Percentiles rank a stretch among this genome's conserved stretches.
Evolutionary conservation across 2,888 invertebrate genomes (phyloP).

Genomic region (Archips crataeganus): DNA sequence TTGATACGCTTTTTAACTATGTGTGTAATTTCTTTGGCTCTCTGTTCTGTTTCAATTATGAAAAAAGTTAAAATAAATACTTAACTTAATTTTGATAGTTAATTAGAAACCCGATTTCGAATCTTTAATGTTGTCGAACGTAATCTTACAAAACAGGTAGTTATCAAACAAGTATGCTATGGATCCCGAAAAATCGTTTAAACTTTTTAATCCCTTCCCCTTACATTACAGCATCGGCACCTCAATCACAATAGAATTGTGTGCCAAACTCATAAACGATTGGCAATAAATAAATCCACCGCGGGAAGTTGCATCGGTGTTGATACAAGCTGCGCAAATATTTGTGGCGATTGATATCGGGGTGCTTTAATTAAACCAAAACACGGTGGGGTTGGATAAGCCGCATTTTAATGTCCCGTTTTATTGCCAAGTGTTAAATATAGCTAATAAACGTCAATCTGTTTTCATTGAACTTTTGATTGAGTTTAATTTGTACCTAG

Average conservation of each 20-base stretch:
- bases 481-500: conserved; percentile 8
- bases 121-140: no score
- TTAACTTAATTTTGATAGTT: no score
- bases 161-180: not conserved
- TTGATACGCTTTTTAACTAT: no score
- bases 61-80: no score
- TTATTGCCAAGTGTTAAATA: conserved; percentile 34
- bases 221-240: not conserved
- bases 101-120: no score
- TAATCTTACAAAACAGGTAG: not conserved
- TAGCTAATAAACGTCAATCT: conserved; percentile 34
- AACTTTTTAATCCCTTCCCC: conserved; percentile 17
- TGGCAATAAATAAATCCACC: conserved; percentile 72
- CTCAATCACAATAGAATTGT: conserved; percentile 49
- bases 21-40: no score
- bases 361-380: conserved; percentile 80
- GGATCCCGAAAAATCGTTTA: conserved; percentile 1
- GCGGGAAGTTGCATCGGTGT: conserved; percentile 69
- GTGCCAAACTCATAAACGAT: conserved; percentile 66
- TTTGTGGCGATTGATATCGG: conserved; percentile 67
- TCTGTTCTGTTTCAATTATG: no score
- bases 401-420: conserved; percentile 45
- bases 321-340: conserved; percentile 72
- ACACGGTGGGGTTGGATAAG: conserved; percentile 58
- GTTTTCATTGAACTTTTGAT: conserved; percentile 24